A percentile compares a stretch with the other conserved stretches of the same genome.
Conservation (phyloP, 2,888 invertebrate species). For the Cantharis flavilabris region DNA sequence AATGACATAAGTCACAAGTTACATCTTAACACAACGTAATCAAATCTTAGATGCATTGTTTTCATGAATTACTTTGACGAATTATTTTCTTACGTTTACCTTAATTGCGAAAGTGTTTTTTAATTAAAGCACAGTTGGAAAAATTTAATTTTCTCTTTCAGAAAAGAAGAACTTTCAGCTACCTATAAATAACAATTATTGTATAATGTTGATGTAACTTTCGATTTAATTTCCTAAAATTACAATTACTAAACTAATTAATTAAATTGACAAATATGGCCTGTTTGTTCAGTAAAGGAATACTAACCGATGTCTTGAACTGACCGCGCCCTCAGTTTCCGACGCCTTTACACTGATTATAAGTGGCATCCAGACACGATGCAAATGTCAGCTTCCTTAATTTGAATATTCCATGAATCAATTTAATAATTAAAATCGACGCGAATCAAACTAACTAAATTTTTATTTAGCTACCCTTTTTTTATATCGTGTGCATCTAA, state of each 20-base stretch:
- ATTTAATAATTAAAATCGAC: constrained; percentile 37
- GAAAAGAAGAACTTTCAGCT: neutral
- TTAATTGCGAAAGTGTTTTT: neutral
- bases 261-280: constrained; percentile 34
- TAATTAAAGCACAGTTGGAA: neutral
- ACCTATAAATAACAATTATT: neutral
- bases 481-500: constrained; percentile 11
- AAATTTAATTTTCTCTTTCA: neutral
- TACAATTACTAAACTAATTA: constrained; percentile 34
- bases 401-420: constrained; percentile 34
- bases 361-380: constrained; percentile 38
- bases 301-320: constrained; percentile 13
- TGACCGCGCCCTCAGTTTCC: constrained; percentile 31
- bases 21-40: constrained; percentile 39
- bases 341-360: constrained; percentile 37
- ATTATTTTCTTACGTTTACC: neutral
- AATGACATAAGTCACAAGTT: constrained; percentile 36
- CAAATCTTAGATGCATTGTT: constrained; percentile 40
- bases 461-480: constrained; percentile 28
- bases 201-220: neutral
- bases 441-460: constrained; percentile 30
- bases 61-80: constrained; percentile 32
- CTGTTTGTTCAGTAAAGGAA: constrained; percentile 9
- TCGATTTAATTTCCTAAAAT: neutral
- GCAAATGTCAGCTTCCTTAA: constrained; percentile 37